Evolutionary conservation across 2,113 vertebrate species (phyloP).

Genomic region (Lepidothrix coronata): DNA sequence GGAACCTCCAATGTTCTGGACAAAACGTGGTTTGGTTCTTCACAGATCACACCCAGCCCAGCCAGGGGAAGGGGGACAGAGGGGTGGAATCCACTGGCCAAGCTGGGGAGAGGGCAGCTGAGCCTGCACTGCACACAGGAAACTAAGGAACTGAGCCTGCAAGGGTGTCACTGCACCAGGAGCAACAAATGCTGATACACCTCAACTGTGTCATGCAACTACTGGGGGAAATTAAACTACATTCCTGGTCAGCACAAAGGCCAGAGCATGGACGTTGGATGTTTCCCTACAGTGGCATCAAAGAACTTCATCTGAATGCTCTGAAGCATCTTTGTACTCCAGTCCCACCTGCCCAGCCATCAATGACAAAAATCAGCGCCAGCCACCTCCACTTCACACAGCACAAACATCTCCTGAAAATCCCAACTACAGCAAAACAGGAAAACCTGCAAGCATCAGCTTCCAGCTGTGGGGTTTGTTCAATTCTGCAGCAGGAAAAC

Average conservation of each 20-base stretch:
- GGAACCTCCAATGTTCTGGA: neutral
- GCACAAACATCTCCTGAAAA: neutral
- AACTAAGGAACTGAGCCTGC: neutral
- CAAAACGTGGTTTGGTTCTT: neutral
- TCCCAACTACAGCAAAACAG: neutral
- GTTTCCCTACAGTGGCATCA: neutral
- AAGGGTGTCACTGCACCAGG: neutral
- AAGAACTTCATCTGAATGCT: neutral
- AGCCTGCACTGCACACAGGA: neutral
- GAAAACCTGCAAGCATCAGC: neutral
- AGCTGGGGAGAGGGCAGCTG: neutral
- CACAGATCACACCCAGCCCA: neutral
- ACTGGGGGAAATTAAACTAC: neutral
- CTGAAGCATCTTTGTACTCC: neutral
- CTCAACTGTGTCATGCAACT: neutral
- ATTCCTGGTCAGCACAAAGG: neutral
- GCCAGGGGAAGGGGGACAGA: neutral
- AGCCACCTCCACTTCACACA: neutral
- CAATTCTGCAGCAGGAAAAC: neutral
- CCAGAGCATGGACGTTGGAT: neutral
- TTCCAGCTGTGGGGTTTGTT: neutral
- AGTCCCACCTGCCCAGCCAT: neutral
- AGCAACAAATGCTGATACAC: neutral
- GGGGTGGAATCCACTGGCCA: neutral
- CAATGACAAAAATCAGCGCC: neutral